These are phyloP conservation scores for Mastomys coucha DNA, from an alignment of 2,113 vertebrate species.

Conservation along the genomic window DNA sequence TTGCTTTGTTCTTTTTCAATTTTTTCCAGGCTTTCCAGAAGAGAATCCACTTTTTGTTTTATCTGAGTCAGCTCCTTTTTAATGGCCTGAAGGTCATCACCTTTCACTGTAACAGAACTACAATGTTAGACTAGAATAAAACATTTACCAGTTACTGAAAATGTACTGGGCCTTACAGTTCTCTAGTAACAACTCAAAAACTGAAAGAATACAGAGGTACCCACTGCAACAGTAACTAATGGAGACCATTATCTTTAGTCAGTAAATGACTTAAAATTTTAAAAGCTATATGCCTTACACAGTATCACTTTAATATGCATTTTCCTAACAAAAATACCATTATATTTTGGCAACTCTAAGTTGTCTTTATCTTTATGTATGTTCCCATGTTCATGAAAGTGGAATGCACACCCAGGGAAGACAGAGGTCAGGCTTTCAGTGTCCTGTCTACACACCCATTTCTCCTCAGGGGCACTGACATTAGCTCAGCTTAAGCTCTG, in stretches of 20 bases:
- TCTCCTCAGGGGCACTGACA: background rate
- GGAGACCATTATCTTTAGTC: background rate
- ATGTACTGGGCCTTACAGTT: background rate
- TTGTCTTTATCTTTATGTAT: background rate
- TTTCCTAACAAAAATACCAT: background rate
- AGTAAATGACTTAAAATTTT: background rate
- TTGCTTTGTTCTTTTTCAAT: conserved; percentile 93
- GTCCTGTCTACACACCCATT: background rate
- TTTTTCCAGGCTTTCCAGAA: conserved; percentile 92
- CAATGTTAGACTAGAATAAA: conserved; percentile 47
- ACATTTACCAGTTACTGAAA: background rate
- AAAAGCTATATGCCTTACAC: background rate
- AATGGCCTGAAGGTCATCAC: conserved; percentile 92
- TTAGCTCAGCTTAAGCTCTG: background rate
- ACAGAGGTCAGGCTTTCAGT: background rate
- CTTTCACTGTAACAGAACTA: conserved; percentile 88
- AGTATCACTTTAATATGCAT: background rate
- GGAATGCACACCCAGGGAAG: background rate
- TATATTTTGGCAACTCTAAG: too few relatives aligned
- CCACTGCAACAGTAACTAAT: background rate
- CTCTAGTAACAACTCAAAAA: background rate
- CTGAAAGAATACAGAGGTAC: background rate
- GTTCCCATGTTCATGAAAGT: background rate
- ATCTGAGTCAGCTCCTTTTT: conserved; percentile 94
- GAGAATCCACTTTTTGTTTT: conserved; percentile 94